Evolutionary conservation across 2,888 invertebrate species (phyloP).

Genomic region (Coelopa pilipes): DNA sequence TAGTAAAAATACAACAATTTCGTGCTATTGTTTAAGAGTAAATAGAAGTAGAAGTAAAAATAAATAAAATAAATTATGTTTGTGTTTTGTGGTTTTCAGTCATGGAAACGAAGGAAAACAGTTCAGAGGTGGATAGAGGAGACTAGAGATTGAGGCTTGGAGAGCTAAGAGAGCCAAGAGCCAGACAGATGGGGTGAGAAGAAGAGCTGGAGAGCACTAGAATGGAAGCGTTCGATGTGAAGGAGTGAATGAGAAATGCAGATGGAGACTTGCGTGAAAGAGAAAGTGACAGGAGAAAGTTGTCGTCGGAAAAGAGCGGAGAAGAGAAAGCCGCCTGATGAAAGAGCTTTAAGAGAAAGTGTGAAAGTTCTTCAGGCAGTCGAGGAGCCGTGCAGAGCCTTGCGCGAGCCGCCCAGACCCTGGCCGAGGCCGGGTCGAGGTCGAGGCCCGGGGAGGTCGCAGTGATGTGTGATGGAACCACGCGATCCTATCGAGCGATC

Average conservation of each 20-base stretch:
- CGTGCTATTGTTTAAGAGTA: conserved; percentile 23
- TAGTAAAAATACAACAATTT: conserved; percentile 37
- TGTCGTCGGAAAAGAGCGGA: neutral
- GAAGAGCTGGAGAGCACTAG: neutral
- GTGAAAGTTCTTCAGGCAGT: neutral
- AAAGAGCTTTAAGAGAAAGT: conserved; percentile 23
- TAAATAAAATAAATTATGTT: conserved; percentile 25
- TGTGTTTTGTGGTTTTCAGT: conserved; percentile 26
- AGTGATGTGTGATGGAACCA: conserved; percentile 36
- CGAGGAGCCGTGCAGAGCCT: conserved; percentile 41
- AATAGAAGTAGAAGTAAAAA: conserved; percentile 5
- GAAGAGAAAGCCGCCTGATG: conserved; percentile 37
- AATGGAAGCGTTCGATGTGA: neutral
- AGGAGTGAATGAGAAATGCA: neutral
- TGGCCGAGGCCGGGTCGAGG: conserved; percentile 46
- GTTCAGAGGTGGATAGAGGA: neutral
- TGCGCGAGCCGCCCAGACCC: conserved; percentile 48
- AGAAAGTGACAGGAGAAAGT: conserved; percentile 22
- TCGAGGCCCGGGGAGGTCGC: conserved; percentile 48
- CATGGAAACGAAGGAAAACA: neutral
- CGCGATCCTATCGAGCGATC: neutral
- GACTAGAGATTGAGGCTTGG: conserved; percentile 5
- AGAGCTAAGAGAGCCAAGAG: conserved; percentile 7
- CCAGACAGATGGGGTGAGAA: conserved; percentile 11
- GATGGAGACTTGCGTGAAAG: conserved; percentile 6